Percentiles rank a stretch among this genome's conserved stretches.
phyloP scores from a whole-genome alignment of 2,113 vertebrate genomes.

The Prolemur simus region DNA sequence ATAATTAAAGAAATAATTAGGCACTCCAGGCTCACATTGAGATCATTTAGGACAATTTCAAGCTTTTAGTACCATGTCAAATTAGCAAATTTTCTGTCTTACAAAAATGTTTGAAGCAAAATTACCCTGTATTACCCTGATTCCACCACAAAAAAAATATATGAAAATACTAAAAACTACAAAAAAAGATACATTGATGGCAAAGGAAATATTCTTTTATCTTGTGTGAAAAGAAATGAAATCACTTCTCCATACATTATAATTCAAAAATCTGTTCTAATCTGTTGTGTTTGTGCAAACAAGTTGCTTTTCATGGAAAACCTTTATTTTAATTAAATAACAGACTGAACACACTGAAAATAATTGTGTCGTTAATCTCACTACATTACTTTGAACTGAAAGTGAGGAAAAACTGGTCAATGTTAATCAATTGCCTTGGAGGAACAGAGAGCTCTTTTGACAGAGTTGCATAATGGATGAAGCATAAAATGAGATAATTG shows the following conservation, averaged over 20 bases:
- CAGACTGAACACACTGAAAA: slow-evolving; percentile 71
- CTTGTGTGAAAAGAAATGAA: slow-evolving; percentile 48
- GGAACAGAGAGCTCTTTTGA: slow-evolving; percentile 67
- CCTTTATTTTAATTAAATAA: slow-evolving; percentile 80
- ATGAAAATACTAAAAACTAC: background rate
- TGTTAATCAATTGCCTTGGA: slow-evolving; percentile 75
- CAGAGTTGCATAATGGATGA: slow-evolving; percentile 69
- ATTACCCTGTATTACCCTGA: slow-evolving; percentile 21
- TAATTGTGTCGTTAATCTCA: slow-evolving; percentile 77
- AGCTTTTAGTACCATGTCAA: slow-evolving; percentile 64
- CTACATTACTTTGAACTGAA: slow-evolving; percentile 75
- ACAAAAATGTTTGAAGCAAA: slow-evolving; percentile 64
- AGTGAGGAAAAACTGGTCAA: slow-evolving; percentile 73
- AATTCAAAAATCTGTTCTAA: slow-evolving; percentile 55
- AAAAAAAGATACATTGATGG: background rate
- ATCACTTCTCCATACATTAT: slow-evolving; percentile 63
- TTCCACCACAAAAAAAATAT: slow-evolving; percentile 39
- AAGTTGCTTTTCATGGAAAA: slow-evolving; percentile 63
- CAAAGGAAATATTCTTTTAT: slow-evolving; percentile 48
- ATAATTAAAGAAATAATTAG: slow-evolving; percentile 81
- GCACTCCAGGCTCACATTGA: slow-evolving; percentile 19
- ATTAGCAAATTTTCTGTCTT: slow-evolving; percentile 70
- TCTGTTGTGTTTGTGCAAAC: slow-evolving; percentile 52
- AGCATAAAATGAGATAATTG: slow-evolving; percentile 75
- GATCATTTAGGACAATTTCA: slow-evolving; percentile 71